Evolutionary conservation across 2,113 vertebrate genomes (phyloP), one percentile per base, ranked within the genome.

Genomic region (Cheirogaleus medius): DNA sequence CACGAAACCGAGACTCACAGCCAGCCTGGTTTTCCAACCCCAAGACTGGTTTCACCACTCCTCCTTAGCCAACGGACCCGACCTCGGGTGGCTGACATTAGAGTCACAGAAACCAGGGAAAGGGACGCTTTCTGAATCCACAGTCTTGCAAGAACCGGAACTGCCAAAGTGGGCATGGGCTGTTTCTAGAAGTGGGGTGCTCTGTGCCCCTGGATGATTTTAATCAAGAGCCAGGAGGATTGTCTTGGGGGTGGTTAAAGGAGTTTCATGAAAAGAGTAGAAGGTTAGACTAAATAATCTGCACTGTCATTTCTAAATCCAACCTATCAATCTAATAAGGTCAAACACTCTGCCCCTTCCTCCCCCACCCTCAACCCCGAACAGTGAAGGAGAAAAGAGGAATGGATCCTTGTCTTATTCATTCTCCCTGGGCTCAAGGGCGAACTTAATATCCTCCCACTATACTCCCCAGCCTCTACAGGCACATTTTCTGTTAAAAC

Each of bases 401-500:
- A 52, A 27, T 21, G 11, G 12, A 25, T 44, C 39, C 8, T 52
- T 32, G 3, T 27, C 14, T 34, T 47, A 3, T 11, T 9, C 13
- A 10, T 17, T 64, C 11, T 69, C 18, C 11, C n/a, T 32, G 18
- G 32, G 39, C 8, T n/a, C 25, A 58, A 5, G 20, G 20, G 4
- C n/a, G 5, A 8, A 8, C 5, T 18, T 20, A 5, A 56, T 21
- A 6, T 32, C 29, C 2, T 39, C 12, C 2, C 4, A 5, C 5
- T 6, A 5, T 12, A 14, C 2, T 12, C 14, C 1, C 34, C 64
- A 23, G 8, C 0, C 14, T 42, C 85, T 20, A 15, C 15, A 37
- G 58, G 58, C 20, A 0, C 17, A 0, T 83, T 42, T 81, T 32
- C 15, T 25, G 4, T 32, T 17, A 8, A 68, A 39, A 6, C 14